Conservation (phyloP, 2,113 vertebrate species). For the Oceanites oceanicus region DNA sequence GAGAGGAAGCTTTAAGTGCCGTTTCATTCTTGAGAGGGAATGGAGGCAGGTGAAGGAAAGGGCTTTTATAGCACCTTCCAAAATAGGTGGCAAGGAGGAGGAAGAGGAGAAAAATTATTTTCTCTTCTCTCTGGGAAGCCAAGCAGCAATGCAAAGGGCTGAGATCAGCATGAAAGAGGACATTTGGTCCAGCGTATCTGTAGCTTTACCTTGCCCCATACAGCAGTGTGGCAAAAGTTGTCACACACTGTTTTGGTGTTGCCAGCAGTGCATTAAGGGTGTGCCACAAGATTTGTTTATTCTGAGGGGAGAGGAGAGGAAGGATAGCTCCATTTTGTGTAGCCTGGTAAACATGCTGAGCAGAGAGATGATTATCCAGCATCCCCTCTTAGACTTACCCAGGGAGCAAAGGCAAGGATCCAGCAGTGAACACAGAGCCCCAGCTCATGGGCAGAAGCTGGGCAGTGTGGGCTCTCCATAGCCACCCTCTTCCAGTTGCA, state of each 20-base stretch:
- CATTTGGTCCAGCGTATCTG: background rate
- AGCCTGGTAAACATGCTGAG: background rate
- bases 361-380: background rate
- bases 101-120: background rate
- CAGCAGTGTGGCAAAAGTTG: background rate
- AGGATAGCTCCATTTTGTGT: background rate
- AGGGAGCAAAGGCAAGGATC: background rate
- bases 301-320: background rate
- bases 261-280: background rate
- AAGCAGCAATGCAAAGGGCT: background rate
- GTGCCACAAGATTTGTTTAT: background rate
- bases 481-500: background rate
- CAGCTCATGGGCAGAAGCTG: background rate
- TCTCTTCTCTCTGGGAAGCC: background rate
- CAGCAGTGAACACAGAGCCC: background rate
- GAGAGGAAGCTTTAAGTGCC: background rate
- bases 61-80: background rate
- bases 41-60: background rate
- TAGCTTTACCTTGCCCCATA: background rate
- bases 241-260: background rate
- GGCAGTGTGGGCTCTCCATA: background rate
- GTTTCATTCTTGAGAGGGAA: background rate
- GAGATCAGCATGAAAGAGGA: background rate
- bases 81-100: background rate
- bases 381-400: background rate